Percentiles rank a stretch among this genome's conserved stretches.
Conservation (phyloP, 1,140 invertebrate genomes). For the Anastrepha obliqua region DNA sequence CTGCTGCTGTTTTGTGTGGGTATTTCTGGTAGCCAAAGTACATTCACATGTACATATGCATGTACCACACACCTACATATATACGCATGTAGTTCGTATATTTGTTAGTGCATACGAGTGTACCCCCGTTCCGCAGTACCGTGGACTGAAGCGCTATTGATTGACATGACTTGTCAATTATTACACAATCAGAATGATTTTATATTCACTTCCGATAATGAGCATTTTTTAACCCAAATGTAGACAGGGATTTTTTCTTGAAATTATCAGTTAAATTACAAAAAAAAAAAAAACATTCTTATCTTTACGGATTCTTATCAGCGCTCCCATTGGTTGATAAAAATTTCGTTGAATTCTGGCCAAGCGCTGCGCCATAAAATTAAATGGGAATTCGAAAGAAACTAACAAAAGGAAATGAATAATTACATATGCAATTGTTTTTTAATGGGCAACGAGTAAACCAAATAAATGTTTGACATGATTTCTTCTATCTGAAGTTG, state of each 20-base stretch:
- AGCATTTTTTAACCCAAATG: background rate
- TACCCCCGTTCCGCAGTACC: background rate
- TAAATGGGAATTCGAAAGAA: background rate
- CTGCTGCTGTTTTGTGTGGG: slow-evolving; percentile 24
- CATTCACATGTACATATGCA: background rate
- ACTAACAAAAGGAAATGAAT: background rate
- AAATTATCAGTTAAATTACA: slow-evolving; percentile 14
- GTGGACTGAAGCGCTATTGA: background rate
- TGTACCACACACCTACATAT: background rate
- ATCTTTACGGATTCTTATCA: slow-evolving; percentile 39
- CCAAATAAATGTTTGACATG: slow-evolving; percentile 38
- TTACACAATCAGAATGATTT: slow-evolving; percentile 32
- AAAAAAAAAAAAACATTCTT: slow-evolving; percentile 2
- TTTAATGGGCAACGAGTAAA: background rate
- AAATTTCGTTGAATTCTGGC: background rate
- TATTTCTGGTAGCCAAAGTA: background rate
- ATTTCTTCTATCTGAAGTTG: background rate
- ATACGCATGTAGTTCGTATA: background rate
- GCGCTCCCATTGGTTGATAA: background rate
- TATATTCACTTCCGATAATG: slow-evolving; percentile 36
- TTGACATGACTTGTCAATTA: slow-evolving; percentile 43
- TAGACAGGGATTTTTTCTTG: background rate
- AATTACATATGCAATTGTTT: slow-evolving; percentile 29
- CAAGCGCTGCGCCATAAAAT: slow-evolving; percentile 25
- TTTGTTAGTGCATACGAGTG: no score